Evolutionary conservation across 1,140 invertebrate genomes (phyloP).

Genomic region (Adoxophyes honmai): DNA sequence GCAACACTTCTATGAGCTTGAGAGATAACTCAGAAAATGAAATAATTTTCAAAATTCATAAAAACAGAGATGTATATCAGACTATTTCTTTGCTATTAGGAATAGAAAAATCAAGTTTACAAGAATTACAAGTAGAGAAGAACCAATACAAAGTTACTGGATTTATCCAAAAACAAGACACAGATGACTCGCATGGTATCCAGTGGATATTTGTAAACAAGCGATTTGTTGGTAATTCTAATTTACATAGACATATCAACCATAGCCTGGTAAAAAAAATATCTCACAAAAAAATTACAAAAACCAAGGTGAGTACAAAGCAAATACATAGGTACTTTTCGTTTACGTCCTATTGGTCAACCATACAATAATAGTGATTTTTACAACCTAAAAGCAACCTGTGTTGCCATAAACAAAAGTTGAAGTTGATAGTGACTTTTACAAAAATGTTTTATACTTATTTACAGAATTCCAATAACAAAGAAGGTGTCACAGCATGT

Average conservation of each 20-base stretch:
- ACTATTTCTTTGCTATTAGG: constrained; percentile 76
- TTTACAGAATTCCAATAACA: constrained; percentile 5
- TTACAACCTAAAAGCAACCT: neutral
- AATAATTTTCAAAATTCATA: constrained; percentile 78
- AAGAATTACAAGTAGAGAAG: constrained; percentile 72
- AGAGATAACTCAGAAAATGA: constrained; percentile 79
- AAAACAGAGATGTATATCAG: constrained; percentile 72
- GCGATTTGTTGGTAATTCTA: constrained; percentile 74
- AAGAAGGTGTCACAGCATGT: constrained; percentile 43
- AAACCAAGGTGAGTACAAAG: constrained; percentile 35
- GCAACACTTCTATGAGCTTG: constrained; percentile 78
- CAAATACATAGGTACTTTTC: no score
- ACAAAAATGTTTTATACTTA: neutral
- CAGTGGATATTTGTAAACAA: constrained; percentile 83
- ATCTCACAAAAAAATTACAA: constrained; percentile 22
- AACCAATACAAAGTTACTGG: constrained; percentile 76
- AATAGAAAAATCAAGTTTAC: constrained; percentile 60
- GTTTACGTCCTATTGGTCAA: no score
- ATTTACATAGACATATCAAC: constrained; percentile 77
- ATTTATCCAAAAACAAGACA: constrained; percentile 73
- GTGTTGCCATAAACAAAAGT: no score
- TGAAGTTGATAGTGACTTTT: neutral
- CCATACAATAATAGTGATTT: neutral
- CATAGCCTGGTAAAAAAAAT: constrained; percentile 46
- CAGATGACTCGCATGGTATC: constrained; percentile 63